Evolutionary conservation across 2,888 invertebrate genomes (phyloP).

Genomic region (Adelognathus sp.): DNA sequence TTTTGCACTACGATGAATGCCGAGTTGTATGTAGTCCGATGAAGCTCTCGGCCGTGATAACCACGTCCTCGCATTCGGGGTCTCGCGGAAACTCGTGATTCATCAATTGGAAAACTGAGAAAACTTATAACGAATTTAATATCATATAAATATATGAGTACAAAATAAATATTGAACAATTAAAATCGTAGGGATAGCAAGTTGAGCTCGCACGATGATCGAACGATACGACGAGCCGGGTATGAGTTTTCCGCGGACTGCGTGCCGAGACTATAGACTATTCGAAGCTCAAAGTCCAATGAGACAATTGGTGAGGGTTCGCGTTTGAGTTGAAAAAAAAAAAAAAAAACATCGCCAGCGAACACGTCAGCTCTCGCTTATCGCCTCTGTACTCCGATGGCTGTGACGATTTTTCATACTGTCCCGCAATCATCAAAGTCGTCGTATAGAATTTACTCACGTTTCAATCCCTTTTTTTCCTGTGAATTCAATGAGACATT

Average conservation of each 20-base stretch:
- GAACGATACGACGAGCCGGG: conserved; percentile 47
- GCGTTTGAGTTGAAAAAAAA: conserved; percentile 34
- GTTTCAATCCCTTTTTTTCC: not conserved
- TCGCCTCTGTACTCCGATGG: conserved; percentile 20
- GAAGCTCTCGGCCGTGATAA: not conserved
- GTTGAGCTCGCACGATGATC: conserved; percentile 31
- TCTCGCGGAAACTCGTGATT: not conserved
- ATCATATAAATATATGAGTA: not conserved
- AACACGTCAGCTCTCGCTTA: conserved; percentile 42
- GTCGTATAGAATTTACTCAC: not conserved
- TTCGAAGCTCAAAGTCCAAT: conserved; percentile 55
- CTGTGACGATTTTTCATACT: conserved; percentile 22
- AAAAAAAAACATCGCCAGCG: not conserved
- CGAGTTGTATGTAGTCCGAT: not conserved
- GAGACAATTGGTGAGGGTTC: conserved; percentile 49
- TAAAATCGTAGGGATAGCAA: not conserved
- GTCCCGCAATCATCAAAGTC: not conserved
- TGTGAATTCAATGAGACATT: too few relatives aligned
- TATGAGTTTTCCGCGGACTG: conserved; percentile 37
- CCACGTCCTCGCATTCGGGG: not conserved
- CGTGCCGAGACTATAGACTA: conserved; percentile 44
- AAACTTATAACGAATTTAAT: not conserved
- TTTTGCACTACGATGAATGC: not conserved
- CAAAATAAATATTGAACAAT: not conserved
- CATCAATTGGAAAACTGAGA: not conserved